A percentile compares a stretch with the other conserved stretches of the same genome.
Conservation (phyloP, 2,797 vertebrate species). For the Lutjanus argentimaculatus region DNA sequence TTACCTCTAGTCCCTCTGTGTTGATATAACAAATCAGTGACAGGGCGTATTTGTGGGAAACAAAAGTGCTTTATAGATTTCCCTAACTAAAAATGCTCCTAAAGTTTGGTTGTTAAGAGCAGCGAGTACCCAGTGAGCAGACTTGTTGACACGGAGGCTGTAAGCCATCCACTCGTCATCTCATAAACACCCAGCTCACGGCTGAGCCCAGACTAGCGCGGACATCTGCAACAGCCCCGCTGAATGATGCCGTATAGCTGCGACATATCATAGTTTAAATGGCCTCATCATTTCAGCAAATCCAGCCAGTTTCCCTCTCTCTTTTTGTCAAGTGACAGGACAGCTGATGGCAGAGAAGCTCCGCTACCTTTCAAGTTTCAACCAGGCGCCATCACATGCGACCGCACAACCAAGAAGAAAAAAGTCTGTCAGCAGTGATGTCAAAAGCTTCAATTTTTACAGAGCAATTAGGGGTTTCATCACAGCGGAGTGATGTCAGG, state of each 20-base stretch:
- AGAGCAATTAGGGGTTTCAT: conserved; percentile 91
- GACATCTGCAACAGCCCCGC: conserved; percentile 78
- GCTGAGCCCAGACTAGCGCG: conserved; percentile 69
- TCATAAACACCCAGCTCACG: conserved; percentile 70
- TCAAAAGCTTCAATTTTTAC: conserved; percentile 89
- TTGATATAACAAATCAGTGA: conserved; percentile 24
- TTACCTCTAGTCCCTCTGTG: conserved; percentile 21
- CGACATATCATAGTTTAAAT: conserved; percentile 86
- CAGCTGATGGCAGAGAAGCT: conserved; percentile 88
- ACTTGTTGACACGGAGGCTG: conserved; percentile 74
- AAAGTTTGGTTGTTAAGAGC: conserved; percentile 55
- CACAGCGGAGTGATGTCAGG: conserved; percentile 88
- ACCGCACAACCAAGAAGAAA: conserved; percentile 81
- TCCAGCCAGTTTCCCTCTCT: conserved; percentile 82
- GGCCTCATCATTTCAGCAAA: conserved; percentile 89
- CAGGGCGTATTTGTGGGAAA: conserved; percentile 13
- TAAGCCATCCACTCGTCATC: conserved; percentile 74
- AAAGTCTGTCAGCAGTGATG: conserved; percentile 88
- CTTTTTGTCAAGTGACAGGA: conserved; percentile 86
- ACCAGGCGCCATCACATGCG: conserved; percentile 83
- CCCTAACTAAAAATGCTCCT: conserved; percentile 27
- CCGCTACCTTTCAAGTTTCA: conserved; percentile 89
- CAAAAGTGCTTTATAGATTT: background rate
- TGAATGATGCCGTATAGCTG: conserved; percentile 84
- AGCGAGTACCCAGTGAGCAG: conserved; percentile 44